Evolutionary conservation across 2,797 vertebrate species (phyloP).

Genomic region (Gymnoscopelus microlampas): DNA sequence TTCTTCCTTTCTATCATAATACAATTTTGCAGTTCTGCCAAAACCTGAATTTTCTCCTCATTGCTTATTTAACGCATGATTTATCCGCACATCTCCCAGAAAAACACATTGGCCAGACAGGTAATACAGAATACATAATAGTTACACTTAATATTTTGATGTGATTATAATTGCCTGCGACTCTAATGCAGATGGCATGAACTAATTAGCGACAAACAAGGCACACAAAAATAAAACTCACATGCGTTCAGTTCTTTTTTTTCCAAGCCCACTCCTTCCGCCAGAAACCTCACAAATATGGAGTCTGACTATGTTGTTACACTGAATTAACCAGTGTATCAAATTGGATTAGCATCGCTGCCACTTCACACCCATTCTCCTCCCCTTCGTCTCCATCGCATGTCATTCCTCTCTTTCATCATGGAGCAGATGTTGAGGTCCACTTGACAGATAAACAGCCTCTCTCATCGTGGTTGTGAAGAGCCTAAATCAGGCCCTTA

Average conservation of each 20-base stretch:
- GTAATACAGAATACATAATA: not conserved
- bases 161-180: conserved; percentile 20
- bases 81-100: not conserved
- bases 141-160: conserved; percentile 23
- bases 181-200: conserved; percentile 4
- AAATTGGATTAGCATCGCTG: conserved; percentile 50
- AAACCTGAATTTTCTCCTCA: too few relatives aligned
- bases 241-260: conserved; percentile 10
- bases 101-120: conserved; percentile 2
- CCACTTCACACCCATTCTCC: conserved; percentile 39
- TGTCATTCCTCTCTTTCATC: conserved; percentile 63
- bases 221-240: conserved; percentile 14
- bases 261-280: conserved; percentile 8
- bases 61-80: too few relatives aligned
- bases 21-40: too few relatives aligned
- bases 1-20: too few relatives aligned
- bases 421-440: conserved; percentile 69
- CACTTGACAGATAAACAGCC: conserved; percentile 67
- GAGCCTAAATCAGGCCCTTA: conserved; percentile 61
- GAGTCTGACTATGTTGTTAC: conserved; percentile 8
- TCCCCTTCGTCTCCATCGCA: conserved; percentile 35
- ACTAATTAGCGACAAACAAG: conserved; percentile 36
- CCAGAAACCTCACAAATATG: conserved; percentile 26
- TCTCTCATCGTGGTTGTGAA: conserved; percentile 56
- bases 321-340: conserved; percentile 49